These are phyloP conservation scores for Macaria notata DNA, from an alignment of 2,888 invertebrate species.

Conservation along the genomic window DNA sequence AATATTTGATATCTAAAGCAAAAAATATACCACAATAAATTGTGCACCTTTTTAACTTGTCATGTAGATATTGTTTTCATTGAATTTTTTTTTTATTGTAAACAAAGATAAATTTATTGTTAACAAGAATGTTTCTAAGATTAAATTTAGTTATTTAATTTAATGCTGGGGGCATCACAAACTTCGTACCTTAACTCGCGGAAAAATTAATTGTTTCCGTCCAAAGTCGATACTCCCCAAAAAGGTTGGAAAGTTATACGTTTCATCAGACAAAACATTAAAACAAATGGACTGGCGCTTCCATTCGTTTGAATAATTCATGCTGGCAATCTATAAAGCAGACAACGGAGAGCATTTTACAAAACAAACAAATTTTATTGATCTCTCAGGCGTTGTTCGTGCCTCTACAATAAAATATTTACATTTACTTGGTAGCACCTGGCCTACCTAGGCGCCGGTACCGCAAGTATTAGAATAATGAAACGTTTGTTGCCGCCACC, in stretches of 20 bases:
- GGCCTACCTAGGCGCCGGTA: constrained; percentile 61
- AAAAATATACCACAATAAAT: too few species aligned
- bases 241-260: constrained; percentile 49
- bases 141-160: too few species aligned
- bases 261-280: constrained; percentile 71
- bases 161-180: too few species aligned
- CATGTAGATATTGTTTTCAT: too few species aligned
- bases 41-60: too few species aligned
- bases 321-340: constrained; percentile 78
- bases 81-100: too few species aligned
- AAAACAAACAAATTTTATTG: constrained; percentile 82
- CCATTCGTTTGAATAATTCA: constrained; percentile 79
- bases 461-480: constrained; percentile 75
- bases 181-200: constrained; percentile 6
- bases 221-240: constrained; percentile 25
- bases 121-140: too few species aligned
- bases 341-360: constrained; percentile 77
- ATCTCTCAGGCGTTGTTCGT: constrained; percentile 79
- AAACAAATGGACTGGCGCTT: constrained; percentile 71
- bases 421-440: constrained; percentile 78
- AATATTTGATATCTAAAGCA: too few species aligned
- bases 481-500: constrained; percentile 62
- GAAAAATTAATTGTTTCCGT: constrained; percentile 23
- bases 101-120: too few species aligned
- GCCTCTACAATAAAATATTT: constrained; percentile 79